phyloP scores from a whole-genome alignment of 2,888 invertebrate genomes.

The Tanypteryx hageni region DNA sequence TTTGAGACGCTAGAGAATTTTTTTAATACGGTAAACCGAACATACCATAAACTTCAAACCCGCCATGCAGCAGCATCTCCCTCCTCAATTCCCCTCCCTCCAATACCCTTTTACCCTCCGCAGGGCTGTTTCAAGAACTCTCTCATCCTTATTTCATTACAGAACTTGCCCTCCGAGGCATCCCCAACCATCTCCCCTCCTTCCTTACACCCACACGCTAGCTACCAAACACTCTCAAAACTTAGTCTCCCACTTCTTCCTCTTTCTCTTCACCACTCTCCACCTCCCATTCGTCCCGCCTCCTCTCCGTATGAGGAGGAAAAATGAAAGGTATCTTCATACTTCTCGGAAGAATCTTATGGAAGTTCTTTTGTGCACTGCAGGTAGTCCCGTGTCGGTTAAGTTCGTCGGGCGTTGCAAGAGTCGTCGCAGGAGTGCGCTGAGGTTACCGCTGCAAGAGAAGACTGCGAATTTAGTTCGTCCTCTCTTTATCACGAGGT shows the following conservation, averaged over 20 bases:
- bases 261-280: not conserved
- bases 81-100: not conserved
- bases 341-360: not conserved
- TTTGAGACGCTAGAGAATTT: not conserved
- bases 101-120: conserved; percentile 25
- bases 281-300: not conserved
- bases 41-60: conserved; percentile 28
- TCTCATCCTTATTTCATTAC: conserved; percentile 34
- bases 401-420: not conserved
- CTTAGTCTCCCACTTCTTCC: not conserved
- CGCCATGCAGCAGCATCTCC: not conserved
- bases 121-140: conserved; percentile 32
- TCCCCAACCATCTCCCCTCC: not conserved
- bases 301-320: not conserved
- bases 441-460: not conserved
- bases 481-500: not conserved
- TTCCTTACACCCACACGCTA: not conserved
- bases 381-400: not conserved
- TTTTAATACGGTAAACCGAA: not conserved
- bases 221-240: not conserved
- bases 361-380: not conserved
- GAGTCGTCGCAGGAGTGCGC: not conserved
- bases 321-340: not conserved
- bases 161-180: conserved; percentile 23
- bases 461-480: not conserved